Evolutionary conservation across 2,797 vertebrate species (phyloP).

Genomic region (Lagorchestes hirsutus): DNA sequence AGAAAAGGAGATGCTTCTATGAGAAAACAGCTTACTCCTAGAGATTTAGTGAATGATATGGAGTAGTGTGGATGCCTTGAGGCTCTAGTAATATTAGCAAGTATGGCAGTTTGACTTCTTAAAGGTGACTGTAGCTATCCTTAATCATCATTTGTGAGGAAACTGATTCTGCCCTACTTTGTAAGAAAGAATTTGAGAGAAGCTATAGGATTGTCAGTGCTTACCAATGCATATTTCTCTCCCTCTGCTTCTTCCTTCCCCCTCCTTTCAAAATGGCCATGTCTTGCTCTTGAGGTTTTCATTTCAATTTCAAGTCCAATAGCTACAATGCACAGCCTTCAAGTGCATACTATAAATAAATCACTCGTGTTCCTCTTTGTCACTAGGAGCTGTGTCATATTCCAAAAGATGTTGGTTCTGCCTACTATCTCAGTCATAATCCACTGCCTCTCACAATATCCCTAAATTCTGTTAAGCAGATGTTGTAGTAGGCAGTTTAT

Average conservation of each 20-base stretch:
- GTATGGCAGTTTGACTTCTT: background rate
- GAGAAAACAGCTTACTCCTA: background rate
- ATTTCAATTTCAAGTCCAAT: constrained; percentile 72
- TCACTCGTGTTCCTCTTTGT: constrained; percentile 84
- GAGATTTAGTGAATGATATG: background rate
- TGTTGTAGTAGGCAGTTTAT: constrained; percentile 79
- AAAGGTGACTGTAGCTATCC: background rate
- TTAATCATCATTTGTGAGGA: constrained; percentile 14
- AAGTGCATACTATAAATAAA: constrained; percentile 86
- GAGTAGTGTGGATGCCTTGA: background rate
- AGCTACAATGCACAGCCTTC: constrained; percentile 83
- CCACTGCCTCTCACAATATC: constrained; percentile 76
- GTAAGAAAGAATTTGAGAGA: constrained; percentile 42
- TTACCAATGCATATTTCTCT: background rate
- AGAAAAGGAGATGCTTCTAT: constrained; percentile 31
- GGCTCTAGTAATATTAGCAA: background rate
- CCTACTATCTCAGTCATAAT: constrained; percentile 76
- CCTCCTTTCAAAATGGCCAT: constrained; percentile 75
- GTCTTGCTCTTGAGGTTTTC: constrained; percentile 73
- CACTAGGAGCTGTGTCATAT: constrained; percentile 77
- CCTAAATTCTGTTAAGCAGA: constrained; percentile 81
- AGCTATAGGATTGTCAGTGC: constrained; percentile 41
- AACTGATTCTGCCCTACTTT: constrained; percentile 11
- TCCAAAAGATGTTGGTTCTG: constrained; percentile 80
- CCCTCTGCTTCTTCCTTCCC: constrained; percentile 14